Conservation (phyloP, 2,888 invertebrate species). For the Leptinotarsa haldemani region DNA sequence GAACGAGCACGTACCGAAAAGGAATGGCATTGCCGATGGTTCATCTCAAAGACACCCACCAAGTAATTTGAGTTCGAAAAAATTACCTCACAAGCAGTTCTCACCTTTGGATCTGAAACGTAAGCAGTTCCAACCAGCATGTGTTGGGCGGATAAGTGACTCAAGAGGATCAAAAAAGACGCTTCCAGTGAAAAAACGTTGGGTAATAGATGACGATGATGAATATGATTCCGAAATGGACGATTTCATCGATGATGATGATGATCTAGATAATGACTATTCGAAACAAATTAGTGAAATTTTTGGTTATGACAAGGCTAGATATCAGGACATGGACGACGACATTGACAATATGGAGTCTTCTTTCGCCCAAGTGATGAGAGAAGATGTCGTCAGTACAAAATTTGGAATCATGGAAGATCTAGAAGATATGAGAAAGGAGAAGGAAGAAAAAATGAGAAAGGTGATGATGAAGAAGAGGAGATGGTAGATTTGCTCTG, state of each 20-base stretch:
- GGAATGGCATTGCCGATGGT: conserved; percentile 22
- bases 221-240: conserved; percentile 93
- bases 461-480: conserved; percentile 71
- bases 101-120: conserved; percentile 67
- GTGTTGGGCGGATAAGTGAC: conserved; percentile 59
- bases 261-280: conserved; percentile 80
- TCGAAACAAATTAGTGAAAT: conserved; percentile 90
- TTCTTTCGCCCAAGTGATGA: conserved; percentile 85
- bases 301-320: conserved; percentile 89
- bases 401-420: conserved; percentile 93
- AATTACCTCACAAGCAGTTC: conserved; percentile 63
- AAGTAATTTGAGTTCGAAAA: conserved; percentile 4
- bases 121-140: conserved; percentile 65
- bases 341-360: conserved; percentile 90
- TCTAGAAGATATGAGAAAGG: conserved; percentile 88
- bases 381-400: conserved; percentile 87
- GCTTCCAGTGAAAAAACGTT: conserved; percentile 49
- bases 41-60: not conserved
- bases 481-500: conserved; percentile 20
- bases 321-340: conserved; percentile 77
- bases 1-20: conserved; percentile 23
- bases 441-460: conserved; percentile 82
- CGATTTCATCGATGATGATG: conserved; percentile 86
- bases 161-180: conserved; percentile 54
- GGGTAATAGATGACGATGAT: conserved; percentile 80